Conservation (phyloP, 2,888 invertebrate genomes). For the Patella pellucida region DNA sequence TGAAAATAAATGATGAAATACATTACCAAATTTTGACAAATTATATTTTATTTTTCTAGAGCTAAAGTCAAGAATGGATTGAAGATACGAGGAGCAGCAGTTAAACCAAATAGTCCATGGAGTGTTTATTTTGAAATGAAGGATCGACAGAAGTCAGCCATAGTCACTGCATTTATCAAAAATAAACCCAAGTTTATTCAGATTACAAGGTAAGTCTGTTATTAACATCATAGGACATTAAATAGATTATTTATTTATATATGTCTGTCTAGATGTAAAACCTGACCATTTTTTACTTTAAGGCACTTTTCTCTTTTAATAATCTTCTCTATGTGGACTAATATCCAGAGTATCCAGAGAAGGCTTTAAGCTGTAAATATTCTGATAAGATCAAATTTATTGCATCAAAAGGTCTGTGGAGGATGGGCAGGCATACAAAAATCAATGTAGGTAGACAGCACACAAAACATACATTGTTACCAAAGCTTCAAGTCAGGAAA, state of each 20-base stretch:
- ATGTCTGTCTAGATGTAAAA: not conserved
- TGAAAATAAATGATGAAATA: too few species aligned
- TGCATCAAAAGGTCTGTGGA: too few species aligned
- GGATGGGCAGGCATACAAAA: too few species aligned
- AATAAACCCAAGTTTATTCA: conserved; percentile 56
- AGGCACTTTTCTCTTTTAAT: not conserved
- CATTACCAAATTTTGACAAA: too few species aligned
- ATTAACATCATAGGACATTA: not conserved
- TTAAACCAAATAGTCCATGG: conserved; percentile 83
- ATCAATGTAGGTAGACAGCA: too few species aligned
- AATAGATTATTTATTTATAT: too few species aligned
- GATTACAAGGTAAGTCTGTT: conserved; percentile 54
- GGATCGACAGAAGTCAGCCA: conserved; percentile 87
- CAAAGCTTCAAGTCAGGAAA: too few species aligned
- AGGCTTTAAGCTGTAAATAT: too few species aligned
- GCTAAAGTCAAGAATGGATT: conserved; percentile 91
- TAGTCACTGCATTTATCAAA: conserved; percentile 81
- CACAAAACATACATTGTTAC: too few species aligned
- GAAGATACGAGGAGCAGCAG: conserved; percentile 85
- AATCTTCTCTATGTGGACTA: not conserved
- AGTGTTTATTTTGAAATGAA: conserved; percentile 89
- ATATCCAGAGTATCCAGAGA: too few species aligned
- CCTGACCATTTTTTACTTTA: not conserved
- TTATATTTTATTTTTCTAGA: conserved; percentile 73
- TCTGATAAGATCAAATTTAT: too few species aligned